phyloP scores from a whole-genome alignment of 2,888 invertebrate genomes.

The Cremastinae sp. region DNA sequence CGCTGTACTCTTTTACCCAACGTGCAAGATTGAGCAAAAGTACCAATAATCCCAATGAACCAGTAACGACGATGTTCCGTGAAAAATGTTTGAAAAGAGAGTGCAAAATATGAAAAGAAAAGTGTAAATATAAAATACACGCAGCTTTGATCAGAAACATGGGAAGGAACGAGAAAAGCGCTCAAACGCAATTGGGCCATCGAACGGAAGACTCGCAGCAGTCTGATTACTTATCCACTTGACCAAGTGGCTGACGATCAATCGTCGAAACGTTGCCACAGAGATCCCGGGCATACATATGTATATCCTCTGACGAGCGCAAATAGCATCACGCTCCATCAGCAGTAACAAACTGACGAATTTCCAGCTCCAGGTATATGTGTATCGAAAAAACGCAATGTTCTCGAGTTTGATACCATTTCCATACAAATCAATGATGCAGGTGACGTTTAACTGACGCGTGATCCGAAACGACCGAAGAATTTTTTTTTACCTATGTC shows the following conservation, averaged over 20 bases:
- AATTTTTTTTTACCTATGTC: background rate
- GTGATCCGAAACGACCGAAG: background rate
- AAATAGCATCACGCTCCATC: constrained; percentile 22
- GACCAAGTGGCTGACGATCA: constrained; percentile 53
- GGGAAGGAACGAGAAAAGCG: constrained; percentile 34
- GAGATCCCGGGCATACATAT: constrained; percentile 34
- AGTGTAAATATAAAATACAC: background rate
- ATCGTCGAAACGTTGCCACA: constrained; percentile 35
- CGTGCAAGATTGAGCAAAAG: no score
- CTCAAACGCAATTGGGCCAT: constrained; percentile 48
- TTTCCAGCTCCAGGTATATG: background rate
- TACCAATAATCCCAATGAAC: no score
- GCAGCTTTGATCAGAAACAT: background rate
- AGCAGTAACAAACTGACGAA: constrained; percentile 3
- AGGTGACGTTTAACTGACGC: constrained; percentile 32
- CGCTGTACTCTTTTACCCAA: no score
- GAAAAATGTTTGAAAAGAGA: no score
- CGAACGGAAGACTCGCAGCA: constrained; percentile 34
- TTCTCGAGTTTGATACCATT: background rate
- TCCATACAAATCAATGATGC: constrained; percentile 30
- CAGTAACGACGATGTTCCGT: no score
- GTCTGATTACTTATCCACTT: constrained; percentile 48
- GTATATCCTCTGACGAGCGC: constrained; percentile 21
- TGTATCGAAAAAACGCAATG: background rate
- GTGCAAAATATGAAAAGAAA: no score